Conservation (phyloP, 2,888 invertebrate genomes). For the Notocelia uddmanniana region DNA sequence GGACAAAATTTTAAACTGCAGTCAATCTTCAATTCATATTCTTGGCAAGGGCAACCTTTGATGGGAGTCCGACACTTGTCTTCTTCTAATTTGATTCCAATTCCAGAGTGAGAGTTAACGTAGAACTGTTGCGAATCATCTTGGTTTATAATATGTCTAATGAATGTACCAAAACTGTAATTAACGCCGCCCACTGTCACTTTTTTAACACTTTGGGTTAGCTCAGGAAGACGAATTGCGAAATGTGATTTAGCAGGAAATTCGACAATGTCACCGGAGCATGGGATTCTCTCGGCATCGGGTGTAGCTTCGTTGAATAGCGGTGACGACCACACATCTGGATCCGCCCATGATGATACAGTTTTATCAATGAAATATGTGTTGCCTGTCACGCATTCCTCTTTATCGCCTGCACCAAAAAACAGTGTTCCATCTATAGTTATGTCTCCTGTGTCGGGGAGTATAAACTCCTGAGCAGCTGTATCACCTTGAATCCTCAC, state of each 20-base stretch:
- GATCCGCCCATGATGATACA: constrained; percentile 69
- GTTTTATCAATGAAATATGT: constrained; percentile 67
- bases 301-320: constrained; percentile 80
- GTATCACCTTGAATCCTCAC: constrained; percentile 62
- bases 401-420: constrained; percentile 62
- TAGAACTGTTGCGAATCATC: constrained; percentile 60
- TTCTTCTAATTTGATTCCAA: constrained; percentile 55
- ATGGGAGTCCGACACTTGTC: constrained; percentile 54
- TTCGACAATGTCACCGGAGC: constrained; percentile 73
- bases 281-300: constrained; percentile 79
- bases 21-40: constrained; percentile 59
- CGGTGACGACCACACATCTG: constrained; percentile 75
- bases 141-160: constrained; percentile 39
- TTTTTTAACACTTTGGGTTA: constrained; percentile 58
- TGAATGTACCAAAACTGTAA: constrained; percentile 51
- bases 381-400: constrained; percentile 63
- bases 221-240: constrained; percentile 63
- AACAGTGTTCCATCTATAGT: constrained; percentile 64
- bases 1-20: constrained; percentile 70
- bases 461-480: constrained; percentile 63
- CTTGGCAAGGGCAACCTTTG: constrained; percentile 72
- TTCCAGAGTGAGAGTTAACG: constrained; percentile 53
- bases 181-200: constrained; percentile 58
- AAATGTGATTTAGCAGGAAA: constrained; percentile 67
- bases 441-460: constrained; percentile 76